These are phyloP conservation scores for Triops longicaudatus DNA, from an alignment of 1,140 invertebrate genomes.

Conservation along the genomic window DNA sequence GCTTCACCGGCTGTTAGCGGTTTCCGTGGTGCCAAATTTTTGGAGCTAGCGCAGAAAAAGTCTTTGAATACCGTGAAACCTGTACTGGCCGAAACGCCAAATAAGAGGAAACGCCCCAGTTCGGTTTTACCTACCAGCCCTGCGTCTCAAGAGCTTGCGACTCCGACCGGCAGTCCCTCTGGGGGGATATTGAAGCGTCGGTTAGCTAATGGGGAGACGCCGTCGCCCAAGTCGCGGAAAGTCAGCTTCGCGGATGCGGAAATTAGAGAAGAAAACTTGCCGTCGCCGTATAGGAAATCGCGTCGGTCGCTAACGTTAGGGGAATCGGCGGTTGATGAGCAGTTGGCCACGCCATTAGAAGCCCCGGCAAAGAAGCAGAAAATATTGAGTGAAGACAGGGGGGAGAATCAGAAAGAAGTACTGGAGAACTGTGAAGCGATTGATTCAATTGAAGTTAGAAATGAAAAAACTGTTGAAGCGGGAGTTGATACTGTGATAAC, in stretches of 20 bases:
- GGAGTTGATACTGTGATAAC: too few species aligned
- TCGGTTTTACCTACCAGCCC: neutral
- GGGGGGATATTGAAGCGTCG: neutral
- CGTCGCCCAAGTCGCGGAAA: conserved; percentile 8
- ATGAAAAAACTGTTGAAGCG: too few species aligned
- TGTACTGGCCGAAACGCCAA: neutral
- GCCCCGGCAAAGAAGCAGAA: neutral
- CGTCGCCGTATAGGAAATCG: neutral
- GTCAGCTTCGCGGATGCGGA: conserved; percentile 22
- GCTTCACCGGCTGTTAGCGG: neutral
- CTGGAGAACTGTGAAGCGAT: too few species aligned
- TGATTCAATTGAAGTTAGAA: too few species aligned
- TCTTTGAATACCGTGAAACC: neutral
- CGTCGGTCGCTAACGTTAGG: neutral
- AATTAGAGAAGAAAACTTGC: neutral
- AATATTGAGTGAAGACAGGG: neutral
- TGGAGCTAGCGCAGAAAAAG: neutral
- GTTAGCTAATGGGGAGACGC: neutral
- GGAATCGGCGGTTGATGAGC: neutral
- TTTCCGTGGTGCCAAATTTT: neutral
- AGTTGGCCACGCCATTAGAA: neutral
- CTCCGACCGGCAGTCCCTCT: neutral
- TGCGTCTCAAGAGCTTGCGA: neutral
- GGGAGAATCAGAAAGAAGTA: too few species aligned
- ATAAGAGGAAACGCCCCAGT: neutral